phyloP scores from a whole-genome alignment of 2,113 vertebrate species.

The Motacilla tschutschensis region DNA sequence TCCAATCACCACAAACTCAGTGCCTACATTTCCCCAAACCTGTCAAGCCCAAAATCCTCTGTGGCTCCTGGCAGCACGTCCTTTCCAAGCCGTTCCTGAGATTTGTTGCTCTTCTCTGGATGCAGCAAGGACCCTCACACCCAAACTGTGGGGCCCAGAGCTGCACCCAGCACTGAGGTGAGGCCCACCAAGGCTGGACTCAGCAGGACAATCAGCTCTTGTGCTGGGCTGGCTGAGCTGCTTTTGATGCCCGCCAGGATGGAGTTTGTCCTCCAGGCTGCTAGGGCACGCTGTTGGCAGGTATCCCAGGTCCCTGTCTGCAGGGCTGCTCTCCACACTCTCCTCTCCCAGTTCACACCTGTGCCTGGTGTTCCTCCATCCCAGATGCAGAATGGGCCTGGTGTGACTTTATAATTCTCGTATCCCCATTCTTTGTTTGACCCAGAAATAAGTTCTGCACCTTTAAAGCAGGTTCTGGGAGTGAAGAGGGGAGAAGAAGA shows the following conservation, averaged over 20 bases:
- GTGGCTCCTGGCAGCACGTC: background rate
- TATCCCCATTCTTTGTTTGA: background rate
- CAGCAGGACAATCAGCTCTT: background rate
- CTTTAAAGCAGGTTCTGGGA: background rate
- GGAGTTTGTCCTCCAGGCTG: background rate
- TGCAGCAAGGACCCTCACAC: background rate
- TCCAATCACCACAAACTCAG: background rate
- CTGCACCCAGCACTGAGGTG: background rate
- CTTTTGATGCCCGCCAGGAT: background rate
- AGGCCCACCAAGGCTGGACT: background rate
- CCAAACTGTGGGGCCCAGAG: accelerated
- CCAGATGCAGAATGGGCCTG: background rate
- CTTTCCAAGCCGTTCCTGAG: no score
- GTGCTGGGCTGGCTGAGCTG: background rate
- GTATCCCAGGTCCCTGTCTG: background rate
- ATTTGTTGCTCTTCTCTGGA: background rate
- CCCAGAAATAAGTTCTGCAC: background rate
- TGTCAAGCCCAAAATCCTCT: background rate
- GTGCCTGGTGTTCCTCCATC: background rate
- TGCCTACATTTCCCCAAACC: background rate
- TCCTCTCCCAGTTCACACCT: background rate
- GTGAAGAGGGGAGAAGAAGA: background rate
- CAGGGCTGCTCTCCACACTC: background rate
- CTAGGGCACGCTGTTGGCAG: background rate
- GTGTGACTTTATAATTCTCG: background rate